These are phyloP conservation scores for Oryctes rhinoceros DNA, from an alignment of 1,140 invertebrate genomes.

Conservation along the genomic window DNA sequence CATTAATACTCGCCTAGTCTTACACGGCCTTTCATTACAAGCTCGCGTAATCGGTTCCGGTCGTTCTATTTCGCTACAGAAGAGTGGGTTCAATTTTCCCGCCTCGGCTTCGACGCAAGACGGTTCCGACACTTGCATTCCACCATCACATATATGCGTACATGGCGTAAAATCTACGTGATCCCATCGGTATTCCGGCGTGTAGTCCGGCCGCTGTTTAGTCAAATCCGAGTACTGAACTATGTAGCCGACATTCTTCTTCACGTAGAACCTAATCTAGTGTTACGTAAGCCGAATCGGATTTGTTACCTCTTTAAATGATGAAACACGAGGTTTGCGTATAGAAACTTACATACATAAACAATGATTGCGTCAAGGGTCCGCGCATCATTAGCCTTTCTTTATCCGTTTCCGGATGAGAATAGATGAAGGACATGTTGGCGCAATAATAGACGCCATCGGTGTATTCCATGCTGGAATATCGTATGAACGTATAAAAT, in stretches of 20 bases:
- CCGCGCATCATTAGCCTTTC: constrained; percentile 63
- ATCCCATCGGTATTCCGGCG: constrained; percentile 64
- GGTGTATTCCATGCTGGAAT: constrained; percentile 54
- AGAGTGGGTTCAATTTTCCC: constrained; percentile 62
- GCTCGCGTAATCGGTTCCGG: constrained; percentile 58
- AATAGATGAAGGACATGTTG: constrained; percentile 59
- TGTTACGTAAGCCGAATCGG: background rate
- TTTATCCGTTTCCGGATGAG: constrained; percentile 59
- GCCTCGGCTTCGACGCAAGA: constrained; percentile 61
- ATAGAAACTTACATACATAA: constrained; percentile 55
- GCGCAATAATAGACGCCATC: constrained; percentile 61
- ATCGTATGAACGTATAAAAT: background rate
- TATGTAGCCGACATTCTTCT: constrained; percentile 60
- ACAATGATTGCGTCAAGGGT: constrained; percentile 60
- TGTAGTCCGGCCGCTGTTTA: constrained; percentile 48
- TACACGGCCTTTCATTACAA: constrained; percentile 62
- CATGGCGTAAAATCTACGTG: constrained; percentile 62
- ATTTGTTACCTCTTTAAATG: background rate
- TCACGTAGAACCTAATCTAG: constrained; percentile 59
- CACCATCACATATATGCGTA: constrained; percentile 62
- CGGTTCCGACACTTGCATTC: constrained; percentile 59
- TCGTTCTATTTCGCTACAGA: constrained; percentile 58
- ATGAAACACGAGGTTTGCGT: background rate
- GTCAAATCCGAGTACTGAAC: constrained; percentile 60
- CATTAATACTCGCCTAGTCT: constrained; percentile 59